These are phyloP conservation scores for Eumerus sabulonum DNA, from an alignment of 2,888 invertebrate species.

Conservation along the genomic window DNA sequence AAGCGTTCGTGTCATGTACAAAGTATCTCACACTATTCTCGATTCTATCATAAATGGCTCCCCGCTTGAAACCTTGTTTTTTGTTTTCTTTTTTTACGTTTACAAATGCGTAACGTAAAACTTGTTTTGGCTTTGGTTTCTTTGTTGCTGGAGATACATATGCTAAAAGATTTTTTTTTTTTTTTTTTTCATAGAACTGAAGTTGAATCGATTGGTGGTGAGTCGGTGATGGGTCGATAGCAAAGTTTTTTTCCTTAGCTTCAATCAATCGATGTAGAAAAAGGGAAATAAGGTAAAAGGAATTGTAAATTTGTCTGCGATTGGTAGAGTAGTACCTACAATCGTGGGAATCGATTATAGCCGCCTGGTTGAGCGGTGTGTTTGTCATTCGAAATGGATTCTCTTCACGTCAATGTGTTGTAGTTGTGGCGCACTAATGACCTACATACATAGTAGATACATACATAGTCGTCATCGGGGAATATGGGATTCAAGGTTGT, in stretches of 20 bases:
- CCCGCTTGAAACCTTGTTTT: slow-evolving; percentile 2
- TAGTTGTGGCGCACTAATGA: slow-evolving; percentile 16
- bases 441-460: slow-evolving; percentile 7
- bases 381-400: slow-evolving; percentile 21
- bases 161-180: too few species aligned
- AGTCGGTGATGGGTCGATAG: neutral
- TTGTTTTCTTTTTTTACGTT: slow-evolving; percentile 7
- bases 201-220: slow-evolving; percentile 21
- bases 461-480: too few species aligned
- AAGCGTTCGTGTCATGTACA: slow-evolving; percentile 42
- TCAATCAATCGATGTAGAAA: too few species aligned
- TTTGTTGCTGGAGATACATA: neutral
- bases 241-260: too few species aligned
- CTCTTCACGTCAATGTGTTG: slow-evolving; percentile 10
- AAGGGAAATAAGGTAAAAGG: too few species aligned
- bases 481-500: too few species aligned
- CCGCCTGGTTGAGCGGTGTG: neutral
- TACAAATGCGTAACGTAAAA: slow-evolving; percentile 50
- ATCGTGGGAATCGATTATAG: too few species aligned
- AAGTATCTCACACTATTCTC: slow-evolving; percentile 39
- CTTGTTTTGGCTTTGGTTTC: slow-evolving; percentile 29
- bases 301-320: too few species aligned
- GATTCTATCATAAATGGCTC: slow-evolving; percentile 2
- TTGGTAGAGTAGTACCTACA: too few species aligned
- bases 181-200: too few species aligned